phyloP scores from a whole-genome alignment of 2,113 vertebrate genomes.

The Aegotheles bennettii region DNA sequence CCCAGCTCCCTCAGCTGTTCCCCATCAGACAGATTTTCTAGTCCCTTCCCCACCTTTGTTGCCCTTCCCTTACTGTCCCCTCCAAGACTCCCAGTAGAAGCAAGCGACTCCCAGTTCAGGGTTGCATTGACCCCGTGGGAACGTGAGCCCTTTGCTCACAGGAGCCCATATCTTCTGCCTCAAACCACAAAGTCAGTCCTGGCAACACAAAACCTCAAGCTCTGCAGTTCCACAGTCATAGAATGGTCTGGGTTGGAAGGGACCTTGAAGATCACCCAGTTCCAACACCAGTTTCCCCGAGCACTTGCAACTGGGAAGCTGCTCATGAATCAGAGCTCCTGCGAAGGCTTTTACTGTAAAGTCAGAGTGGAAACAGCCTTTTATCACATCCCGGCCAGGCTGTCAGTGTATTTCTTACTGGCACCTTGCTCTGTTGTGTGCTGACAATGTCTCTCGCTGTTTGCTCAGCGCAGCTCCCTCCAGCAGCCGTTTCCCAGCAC shows the following conservation, averaged over 20 bases:
- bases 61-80: background rate
- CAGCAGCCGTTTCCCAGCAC: background rate
- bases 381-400: background rate
- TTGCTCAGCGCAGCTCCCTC: background rate
- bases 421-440: background rate
- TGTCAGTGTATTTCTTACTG: background rate
- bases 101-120: fast-evolving
- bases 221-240: no score
- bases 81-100: background rate
- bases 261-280: no score
- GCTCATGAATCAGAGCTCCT: background rate
- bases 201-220: background rate
- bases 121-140: background rate
- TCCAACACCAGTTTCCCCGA: background rate
- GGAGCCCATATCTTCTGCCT: background rate
- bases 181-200: background rate
- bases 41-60: no score
- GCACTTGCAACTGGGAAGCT: background rate
- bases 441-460: background rate
- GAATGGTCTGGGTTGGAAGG: no score
- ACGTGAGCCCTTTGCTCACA: background rate
- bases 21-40: no score
- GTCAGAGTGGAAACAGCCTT: background rate
- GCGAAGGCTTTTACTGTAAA: background rate
- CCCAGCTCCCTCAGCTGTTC: no score